Evolutionary conservation across 2,113 vertebrate species (phyloP).

Genomic region (Ophthalmotilapia sp.): DNA sequence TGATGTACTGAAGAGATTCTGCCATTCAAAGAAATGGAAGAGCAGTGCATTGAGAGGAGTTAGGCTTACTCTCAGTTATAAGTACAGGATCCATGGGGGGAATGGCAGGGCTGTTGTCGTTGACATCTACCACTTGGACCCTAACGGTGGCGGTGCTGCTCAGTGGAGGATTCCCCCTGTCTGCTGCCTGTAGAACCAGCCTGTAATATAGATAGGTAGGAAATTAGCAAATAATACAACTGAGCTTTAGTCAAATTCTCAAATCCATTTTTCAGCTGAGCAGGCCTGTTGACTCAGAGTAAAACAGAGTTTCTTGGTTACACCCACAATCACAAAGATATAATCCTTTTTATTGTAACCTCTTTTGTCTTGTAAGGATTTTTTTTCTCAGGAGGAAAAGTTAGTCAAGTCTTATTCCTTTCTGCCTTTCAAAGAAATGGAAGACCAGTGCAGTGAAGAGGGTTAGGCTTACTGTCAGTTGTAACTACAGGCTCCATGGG

Average conservation of each 20-base stretch:
- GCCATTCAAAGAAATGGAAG: neutral
- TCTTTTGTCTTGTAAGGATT: neutral
- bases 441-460: neutral
- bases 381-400: neutral
- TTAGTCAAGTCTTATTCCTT: neutral
- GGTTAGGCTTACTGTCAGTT: constrained; percentile 58
- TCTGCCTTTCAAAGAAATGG: neutral
- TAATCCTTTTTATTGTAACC: neutral
- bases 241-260: neutral
- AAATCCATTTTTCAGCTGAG: neutral
- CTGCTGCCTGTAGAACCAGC: constrained; percentile 80
- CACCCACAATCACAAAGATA: neutral
- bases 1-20: neutral
- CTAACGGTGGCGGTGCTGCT: constrained; percentile 72
- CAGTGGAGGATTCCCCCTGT: constrained; percentile 80
- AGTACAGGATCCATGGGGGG: constrained; percentile 71
- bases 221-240: neutral
- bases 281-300: neutral
- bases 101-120: constrained; percentile 83
- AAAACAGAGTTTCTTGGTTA: neutral
- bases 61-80: constrained; percentile 83
- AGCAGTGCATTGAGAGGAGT: neutral
- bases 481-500: constrained; percentile 72
- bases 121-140: constrained; percentile 84
- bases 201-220: constrained; percentile 57